Conservation (phyloP, 2,888 invertebrate genomes). For the Boloria euphrosyne region DNA sequence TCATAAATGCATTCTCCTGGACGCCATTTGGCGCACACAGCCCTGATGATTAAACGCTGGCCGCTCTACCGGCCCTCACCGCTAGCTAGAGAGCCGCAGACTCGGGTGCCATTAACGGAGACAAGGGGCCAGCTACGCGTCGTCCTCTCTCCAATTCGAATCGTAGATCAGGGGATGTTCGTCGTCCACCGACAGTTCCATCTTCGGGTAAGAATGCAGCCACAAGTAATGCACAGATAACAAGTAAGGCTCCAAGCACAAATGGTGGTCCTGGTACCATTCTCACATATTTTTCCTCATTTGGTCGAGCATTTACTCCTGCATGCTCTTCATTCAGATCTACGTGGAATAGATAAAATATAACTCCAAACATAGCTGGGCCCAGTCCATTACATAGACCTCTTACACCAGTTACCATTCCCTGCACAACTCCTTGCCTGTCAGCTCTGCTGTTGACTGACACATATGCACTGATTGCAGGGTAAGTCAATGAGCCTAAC, state of each 20-base stretch:
- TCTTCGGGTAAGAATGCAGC: slow-evolving; percentile 93
- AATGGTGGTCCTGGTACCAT: slow-evolving; percentile 98
- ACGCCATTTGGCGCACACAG: slow-evolving; percentile 49
- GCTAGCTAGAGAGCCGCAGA: slow-evolving; percentile 87
- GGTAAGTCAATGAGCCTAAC: slow-evolving; percentile 98
- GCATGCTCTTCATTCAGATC: slow-evolving; percentile 92
- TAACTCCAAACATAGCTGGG: slow-evolving; percentile 98
- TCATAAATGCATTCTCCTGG: slow-evolving; percentile 61
- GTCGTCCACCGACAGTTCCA: slow-evolving; percentile 60
- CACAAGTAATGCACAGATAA: slow-evolving; percentile 96
- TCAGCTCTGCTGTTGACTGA: slow-evolving; percentile 99
- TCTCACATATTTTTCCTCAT: slow-evolving; percentile 83
- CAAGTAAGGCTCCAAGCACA: slow-evolving; percentile 97
- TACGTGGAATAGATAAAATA: slow-evolving; percentile 99
- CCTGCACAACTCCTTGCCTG: slow-evolving; percentile 97
- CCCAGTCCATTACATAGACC: slow-evolving; percentile 99
- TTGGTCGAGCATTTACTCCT: slow-evolving; percentile 52
- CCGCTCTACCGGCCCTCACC: slow-evolving; percentile 68
- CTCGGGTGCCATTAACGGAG: slow-evolving; percentile 90
- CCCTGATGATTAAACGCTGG: slow-evolving; percentile 70
- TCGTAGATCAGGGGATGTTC: slow-evolving; percentile 87
- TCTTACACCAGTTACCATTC: slow-evolving; percentile 99
- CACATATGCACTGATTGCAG: slow-evolving; percentile 99
- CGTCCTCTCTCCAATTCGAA: slow-evolving; percentile 91
- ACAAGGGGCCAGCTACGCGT: slow-evolving; percentile 88